These are phyloP conservation scores for Trisateles emortualis DNA, from an alignment of 2,888 invertebrate genomes.

Conservation along the genomic window DNA sequence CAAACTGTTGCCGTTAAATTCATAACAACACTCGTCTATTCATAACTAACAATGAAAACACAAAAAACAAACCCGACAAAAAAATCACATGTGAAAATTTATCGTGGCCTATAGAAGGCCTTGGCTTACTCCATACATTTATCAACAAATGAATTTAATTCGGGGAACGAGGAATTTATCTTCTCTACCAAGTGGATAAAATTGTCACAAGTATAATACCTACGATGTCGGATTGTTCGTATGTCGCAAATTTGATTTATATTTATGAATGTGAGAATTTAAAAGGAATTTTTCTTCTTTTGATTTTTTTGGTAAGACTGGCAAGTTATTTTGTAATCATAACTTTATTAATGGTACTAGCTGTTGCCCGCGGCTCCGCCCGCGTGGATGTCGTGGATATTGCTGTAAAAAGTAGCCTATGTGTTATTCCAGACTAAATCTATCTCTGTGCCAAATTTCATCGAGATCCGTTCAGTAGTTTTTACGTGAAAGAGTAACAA, in stretches of 20 bases:
- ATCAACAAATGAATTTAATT: constrained; percentile 36
- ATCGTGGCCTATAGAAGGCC: constrained; percentile 13
- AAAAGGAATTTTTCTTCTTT: constrained; percentile 7
- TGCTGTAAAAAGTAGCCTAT: no score
- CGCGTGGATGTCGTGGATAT: no score
- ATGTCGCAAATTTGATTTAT: constrained; percentile 34
- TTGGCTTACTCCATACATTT: constrained; percentile 26
- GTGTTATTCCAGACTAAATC: no score
- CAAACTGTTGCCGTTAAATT: no score
- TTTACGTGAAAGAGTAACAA: no score
- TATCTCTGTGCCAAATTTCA: no score
- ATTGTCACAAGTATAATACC: constrained; percentile 23
- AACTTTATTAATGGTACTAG: background rate
- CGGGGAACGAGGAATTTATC: constrained; percentile 28
- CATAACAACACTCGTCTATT: background rate
- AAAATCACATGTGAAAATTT: constrained; percentile 20
- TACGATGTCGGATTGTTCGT: constrained; percentile 6
- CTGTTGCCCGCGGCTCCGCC: no score
- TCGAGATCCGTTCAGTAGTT: no score
- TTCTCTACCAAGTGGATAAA: constrained; percentile 23
- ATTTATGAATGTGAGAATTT: constrained; percentile 13
- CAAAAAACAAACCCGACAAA: constrained; percentile 3
- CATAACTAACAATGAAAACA: background rate
- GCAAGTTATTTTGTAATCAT: background rate
- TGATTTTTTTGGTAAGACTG: background rate